Evolutionary conservation across 2,888 invertebrate species (phyloP), one percentile per base, ranked within the genome.

Genomic region (Tenthredo scrophulariae): DNA sequence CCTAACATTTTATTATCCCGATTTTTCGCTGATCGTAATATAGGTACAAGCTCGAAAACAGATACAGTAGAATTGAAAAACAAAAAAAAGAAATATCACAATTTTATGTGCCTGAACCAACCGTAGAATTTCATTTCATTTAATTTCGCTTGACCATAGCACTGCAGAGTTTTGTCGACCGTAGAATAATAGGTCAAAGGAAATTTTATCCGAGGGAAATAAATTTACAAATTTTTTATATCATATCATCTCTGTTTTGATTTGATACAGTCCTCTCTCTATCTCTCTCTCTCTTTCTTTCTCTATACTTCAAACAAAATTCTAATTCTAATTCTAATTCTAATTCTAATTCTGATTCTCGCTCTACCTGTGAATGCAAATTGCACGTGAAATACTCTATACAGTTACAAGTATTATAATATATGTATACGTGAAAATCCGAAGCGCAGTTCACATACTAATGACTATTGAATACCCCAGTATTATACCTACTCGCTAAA

Each of bases 401-500:
- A 54, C n/a, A 50, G 29, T 15, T n/a, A 18, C 0, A 43, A 43
- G n/a, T 26, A 29, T 26, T 15, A 22, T n/a, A 26, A 54, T 54
- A 77, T 29, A 54, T 54, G 54, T 29, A 2, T 77, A 54, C 77
- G 18, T 77, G 18, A 15, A n/a, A 29, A 77, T 18, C 77, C n/a
- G 54, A 33, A 33, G 29, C 50, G 22, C 50, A 46, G 33, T 33
- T 37, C 33, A 54, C 40, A 54, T 54, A 54, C n/a, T 33, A 50
- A 77, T 54, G 77, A 54, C 50, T 33, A 33, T 18, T n/a, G 77
- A 13, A 77, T 54, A 33, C 33, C 50, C 10, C 54, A n/a, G 33
- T 54, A 74, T 74, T n/a, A 74, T n/a, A 74, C 43, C 43, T 74
- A n/a, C 43, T 40, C 40, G 77, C 9, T 54, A n/a, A 77, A 77